These are phyloP conservation scores for Rotaria socialis DNA, from an alignment of 2,888 invertebrate genomes.

Conservation along the genomic window DNA sequence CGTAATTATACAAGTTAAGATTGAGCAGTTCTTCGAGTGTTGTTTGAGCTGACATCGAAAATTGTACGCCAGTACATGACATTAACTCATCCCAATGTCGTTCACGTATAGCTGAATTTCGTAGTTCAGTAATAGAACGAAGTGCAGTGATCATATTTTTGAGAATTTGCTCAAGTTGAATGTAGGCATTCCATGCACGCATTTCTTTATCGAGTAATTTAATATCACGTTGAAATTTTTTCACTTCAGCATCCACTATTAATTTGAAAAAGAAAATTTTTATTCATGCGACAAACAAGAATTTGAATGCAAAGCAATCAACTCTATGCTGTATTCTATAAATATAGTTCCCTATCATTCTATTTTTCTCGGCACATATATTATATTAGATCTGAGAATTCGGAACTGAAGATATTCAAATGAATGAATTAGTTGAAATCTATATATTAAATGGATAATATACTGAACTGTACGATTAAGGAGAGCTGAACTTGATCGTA, in stretches of 20 bases:
- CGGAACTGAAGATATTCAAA: too few relatives aligned
- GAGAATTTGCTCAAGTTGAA: constrained; percentile 79
- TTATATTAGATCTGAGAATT: too few relatives aligned
- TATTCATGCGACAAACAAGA: background rate
- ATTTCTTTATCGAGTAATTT: constrained; percentile 87
- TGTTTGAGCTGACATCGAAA: constrained; percentile 85
- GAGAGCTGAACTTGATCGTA: too few relatives aligned
- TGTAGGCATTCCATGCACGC: constrained; percentile 86
- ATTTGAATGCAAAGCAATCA: too few relatives aligned
- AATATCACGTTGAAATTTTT: constrained; percentile 91
- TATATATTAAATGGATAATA: too few relatives aligned
- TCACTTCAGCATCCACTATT: constrained; percentile 89
- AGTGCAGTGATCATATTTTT: constrained; percentile 93
- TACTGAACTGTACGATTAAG: too few relatives aligned
- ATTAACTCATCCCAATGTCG: constrained; percentile 94
- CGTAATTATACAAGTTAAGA: constrained; percentile 87
- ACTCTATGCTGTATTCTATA: too few relatives aligned
- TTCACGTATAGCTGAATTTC: constrained; percentile 89
- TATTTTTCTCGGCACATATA: too few relatives aligned
- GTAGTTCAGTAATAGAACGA: constrained; percentile 86
- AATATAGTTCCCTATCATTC: too few relatives aligned
- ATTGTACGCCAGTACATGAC: constrained; percentile 79
- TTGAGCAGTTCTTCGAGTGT: constrained; percentile 84
- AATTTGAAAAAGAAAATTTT: background rate
- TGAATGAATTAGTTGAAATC: too few relatives aligned